Evolutionary conservation across 2,888 invertebrate species (phyloP), one percentile per base, ranked within the genome.

Genomic region (Resseliella maxima): DNA sequence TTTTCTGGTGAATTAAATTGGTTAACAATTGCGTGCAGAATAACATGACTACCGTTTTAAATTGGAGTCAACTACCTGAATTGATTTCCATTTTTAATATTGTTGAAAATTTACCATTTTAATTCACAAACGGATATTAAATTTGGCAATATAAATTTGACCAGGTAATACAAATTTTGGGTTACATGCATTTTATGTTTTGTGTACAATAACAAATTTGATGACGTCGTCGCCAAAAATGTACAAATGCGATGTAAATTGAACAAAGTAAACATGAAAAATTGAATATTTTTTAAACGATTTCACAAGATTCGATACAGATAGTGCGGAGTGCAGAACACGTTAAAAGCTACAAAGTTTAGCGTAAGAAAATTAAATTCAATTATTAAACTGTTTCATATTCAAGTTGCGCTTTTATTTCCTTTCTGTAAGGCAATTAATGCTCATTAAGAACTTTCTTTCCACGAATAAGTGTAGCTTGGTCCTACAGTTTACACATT

Each of bases 401-500:
- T 27, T 27, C 31, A 31, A 31, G 72, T 72, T 72, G 72, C 27
- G 72, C 72, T 72, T 72, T 72, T 72, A 72, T 72, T 72, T 72
- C 72, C 72, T 72, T 12, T 18, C n/a, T 31, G 35, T 35, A 15
- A n/a, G 31, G 2, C 72, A 72, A 72, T 72, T 72, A 59, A 50
- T 31, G 31, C 72, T 72, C 72, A 72, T 72, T 72, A 72, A 72
- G 72, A 72, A 72, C 72, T 72, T 72, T 72, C 59, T 5, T 59
- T 59, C 15, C 72, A 72, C 31, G 31, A 72, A 72, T 72, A 18
- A 10, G 31, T 35, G 31, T 72, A 1, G 72, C 3, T 59, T 27
- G 6, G 12, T 41, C 5, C 12, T 50, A 31, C 31, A n/a, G 10
- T 72, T 31, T 72, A 72, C 31, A 72, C n/a, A 72, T 72, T 72